phyloP scores from a whole-genome alignment of 2,113 vertebrate species.

The Ochotona curzoniae region DNA sequence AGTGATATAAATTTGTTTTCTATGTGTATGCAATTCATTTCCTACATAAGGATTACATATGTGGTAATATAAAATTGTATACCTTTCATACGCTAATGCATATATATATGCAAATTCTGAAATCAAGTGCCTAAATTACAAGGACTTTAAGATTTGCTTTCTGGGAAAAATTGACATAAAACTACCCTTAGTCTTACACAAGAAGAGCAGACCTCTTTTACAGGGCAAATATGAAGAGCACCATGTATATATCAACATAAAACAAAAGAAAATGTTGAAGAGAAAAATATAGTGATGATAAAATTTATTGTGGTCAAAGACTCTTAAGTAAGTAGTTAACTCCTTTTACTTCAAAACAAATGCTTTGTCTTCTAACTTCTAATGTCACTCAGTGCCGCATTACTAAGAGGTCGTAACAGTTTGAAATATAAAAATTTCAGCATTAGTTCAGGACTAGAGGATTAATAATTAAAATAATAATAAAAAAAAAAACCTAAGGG shows the following conservation, averaged over 20 bases:
- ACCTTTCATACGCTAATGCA: not conserved
- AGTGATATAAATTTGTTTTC: not conserved
- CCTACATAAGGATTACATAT: not conserved
- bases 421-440: slow-evolving; percentile 29
- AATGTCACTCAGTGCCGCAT: not conserved
- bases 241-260: slow-evolving; percentile 10
- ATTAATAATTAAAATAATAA: not conserved
- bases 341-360: slow-evolving; percentile 38
- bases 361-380: not conserved
- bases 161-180: not conserved
- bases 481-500: no score
- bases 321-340: not conserved
- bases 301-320: not conserved
- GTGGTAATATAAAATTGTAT: not conserved
- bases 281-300: not conserved
- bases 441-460: not conserved
- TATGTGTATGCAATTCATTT: not conserved
- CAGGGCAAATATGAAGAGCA: not conserved
- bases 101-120: slow-evolving; percentile 31
- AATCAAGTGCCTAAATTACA: slow-evolving; percentile 47
- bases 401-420: slow-evolving; percentile 1
- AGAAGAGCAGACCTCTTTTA: not conserved
- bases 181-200: not conserved
- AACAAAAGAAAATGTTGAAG: not conserved
- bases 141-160: slow-evolving; percentile 3